Conservation (phyloP, 1,140 invertebrate species). For the Atopsyche davidsoni region DNA sequence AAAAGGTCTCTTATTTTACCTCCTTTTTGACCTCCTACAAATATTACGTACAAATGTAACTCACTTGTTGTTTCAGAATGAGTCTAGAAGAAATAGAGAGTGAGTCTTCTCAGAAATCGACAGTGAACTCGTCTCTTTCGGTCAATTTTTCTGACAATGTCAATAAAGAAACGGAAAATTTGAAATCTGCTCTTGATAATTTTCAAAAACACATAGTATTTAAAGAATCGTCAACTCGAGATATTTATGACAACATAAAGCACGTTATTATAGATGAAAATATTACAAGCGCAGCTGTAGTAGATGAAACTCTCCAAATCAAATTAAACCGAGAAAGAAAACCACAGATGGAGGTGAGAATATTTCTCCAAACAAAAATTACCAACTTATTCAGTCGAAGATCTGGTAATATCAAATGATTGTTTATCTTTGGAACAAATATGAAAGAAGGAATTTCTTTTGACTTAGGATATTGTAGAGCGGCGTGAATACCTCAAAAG, state of each 20-base stretch:
- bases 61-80: conserved; percentile 14
- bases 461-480: conserved; percentile 59
- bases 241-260: no score
- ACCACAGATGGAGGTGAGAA: no score
- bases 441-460: neutral
- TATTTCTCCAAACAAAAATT: neutral
- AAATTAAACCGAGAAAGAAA: no score
- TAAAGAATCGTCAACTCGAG: conserved; percentile 18
- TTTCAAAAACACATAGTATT: conserved; percentile 17
- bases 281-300: neutral
- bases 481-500: conserved; percentile 78
- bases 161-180: conserved; percentile 47
- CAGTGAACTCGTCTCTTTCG: no score
- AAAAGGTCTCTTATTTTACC: conserved; percentile 17
- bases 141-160: no score
- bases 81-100: conserved; percentile 22
- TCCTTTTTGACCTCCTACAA: neutral
- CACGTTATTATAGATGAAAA: no score
- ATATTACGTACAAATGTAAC: no score
- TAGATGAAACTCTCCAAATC: neutral
- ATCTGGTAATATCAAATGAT: neutral
- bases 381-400: no score
- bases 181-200: conserved; percentile 44
- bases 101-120: no score
- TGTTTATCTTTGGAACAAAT: neutral